Evolutionary conservation across 2,888 invertebrate species (phyloP).

Genomic region (Lithophane ornitopus): DNA sequence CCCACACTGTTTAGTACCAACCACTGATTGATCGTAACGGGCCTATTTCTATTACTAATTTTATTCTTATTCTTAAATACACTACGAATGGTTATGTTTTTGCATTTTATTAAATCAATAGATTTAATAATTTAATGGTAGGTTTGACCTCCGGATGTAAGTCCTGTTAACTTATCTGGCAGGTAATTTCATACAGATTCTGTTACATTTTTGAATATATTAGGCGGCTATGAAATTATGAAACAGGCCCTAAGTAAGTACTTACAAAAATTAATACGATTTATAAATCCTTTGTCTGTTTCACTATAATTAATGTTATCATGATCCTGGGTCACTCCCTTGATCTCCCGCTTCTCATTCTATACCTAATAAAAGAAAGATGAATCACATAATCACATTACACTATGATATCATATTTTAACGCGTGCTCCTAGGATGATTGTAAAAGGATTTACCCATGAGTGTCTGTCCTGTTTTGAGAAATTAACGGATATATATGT

Average conservation of each 20-base stretch:
- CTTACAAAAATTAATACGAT: not conserved
- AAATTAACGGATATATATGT: not conserved
- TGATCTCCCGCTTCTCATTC: conserved; percentile 33
- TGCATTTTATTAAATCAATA: conserved; percentile 21
- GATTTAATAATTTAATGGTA: conserved; percentile 11
- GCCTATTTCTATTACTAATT: conserved; percentile 73
- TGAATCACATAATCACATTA: conserved; percentile 36
- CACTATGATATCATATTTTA: conserved; percentile 30
- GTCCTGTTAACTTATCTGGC: not conserved
- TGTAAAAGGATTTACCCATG: not conserved
- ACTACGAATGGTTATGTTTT: conserved; percentile 24
- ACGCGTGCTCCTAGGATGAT: not conserved
- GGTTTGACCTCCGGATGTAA: conserved; percentile 11
- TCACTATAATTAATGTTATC: conserved; percentile 25
- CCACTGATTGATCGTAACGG: conserved; percentile 86
- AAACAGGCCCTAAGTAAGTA: not conserved
- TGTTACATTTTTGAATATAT: not conserved
- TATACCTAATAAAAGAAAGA: conserved; percentile 11
- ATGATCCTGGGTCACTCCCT: conserved; percentile 38
- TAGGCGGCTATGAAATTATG: not conserved
- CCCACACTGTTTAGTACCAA: conserved; percentile 82
- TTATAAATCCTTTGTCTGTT: conserved; percentile 18
- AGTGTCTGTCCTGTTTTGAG: conserved; percentile 15
- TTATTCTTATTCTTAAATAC: conserved; percentile 65
- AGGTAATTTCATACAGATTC: not conserved